phyloP scores from a whole-genome alignment of 2,888 invertebrate genomes.

The Petrolisthes cinctipes region DNA sequence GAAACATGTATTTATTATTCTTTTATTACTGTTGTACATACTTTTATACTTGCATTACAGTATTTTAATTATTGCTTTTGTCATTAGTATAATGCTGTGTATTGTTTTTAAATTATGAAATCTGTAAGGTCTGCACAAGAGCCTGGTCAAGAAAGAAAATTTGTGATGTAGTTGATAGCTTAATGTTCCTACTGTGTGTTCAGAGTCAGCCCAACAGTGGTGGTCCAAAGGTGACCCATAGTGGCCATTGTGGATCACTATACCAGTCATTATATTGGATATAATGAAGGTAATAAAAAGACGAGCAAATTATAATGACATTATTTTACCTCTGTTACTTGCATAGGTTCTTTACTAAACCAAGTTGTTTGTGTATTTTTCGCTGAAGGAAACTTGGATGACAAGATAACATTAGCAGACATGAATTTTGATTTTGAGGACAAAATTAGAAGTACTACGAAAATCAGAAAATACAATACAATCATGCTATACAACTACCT shows the following conservation, averaged over 20 bases:
- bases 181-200: conserved; percentile 59
- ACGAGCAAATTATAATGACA: conserved; percentile 35
- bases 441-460: no score
- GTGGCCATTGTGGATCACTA: conserved; percentile 36
- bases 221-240: conserved; percentile 1
- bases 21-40: background rate
- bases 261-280: conserved; percentile 59
- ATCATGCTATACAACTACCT: no score
- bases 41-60: background rate
- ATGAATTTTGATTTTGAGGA: no score
- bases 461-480: no score
- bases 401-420: no score
- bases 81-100: background rate
- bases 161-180: conserved; percentile 59
- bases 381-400: no score
- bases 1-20: background rate
- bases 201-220: conserved; percentile 18
- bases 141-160: conserved; percentile 57
- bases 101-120: background rate
- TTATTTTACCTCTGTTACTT: no score
- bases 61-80: background rate
- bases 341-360: no score
- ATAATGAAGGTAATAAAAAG: conserved; percentile 58
- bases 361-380: no score
- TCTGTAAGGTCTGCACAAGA: conserved; percentile 38